Evolutionary conservation across 2,113 vertebrate genomes (phyloP).

Genomic region (Onychostruthus taczanowskii): DNA sequence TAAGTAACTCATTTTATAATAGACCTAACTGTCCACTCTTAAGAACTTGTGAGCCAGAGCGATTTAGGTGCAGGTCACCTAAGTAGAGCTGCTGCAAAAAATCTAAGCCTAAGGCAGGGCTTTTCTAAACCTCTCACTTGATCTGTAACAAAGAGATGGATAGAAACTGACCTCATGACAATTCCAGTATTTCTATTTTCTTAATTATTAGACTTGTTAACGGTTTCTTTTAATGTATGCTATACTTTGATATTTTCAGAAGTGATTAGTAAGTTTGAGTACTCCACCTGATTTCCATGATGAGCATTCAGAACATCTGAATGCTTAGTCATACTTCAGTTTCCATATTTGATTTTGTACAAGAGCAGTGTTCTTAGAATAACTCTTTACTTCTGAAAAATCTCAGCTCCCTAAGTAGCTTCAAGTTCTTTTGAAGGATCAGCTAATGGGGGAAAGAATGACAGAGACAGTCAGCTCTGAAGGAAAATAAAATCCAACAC

Average conservation of each 20-base stretch:
- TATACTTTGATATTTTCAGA: neutral
- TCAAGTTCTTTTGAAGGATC: neutral
- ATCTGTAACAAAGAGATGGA: neutral
- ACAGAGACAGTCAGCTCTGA: neutral
- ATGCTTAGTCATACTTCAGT: neutral
- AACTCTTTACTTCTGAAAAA: neutral
- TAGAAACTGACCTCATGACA: neutral
- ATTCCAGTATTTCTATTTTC: neutral
- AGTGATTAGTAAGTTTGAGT: neutral
- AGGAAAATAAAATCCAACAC: neutral
- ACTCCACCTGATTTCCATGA: neutral
- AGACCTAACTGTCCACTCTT: neutral
- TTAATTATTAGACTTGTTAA: neutral
- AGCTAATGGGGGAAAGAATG: neutral
- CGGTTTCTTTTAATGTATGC: neutral
- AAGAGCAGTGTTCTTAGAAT: neutral
- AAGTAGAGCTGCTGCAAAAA: neutral
- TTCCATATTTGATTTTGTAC: neutral
- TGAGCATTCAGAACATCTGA: neutral
- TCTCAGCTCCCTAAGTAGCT: neutral
- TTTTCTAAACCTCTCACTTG: neutral
- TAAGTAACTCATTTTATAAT: neutral
- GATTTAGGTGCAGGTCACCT: neutral
- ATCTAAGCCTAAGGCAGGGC: neutral
- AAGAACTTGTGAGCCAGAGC: rapidly evolving